A percentile compares a stretch with the other conserved stretches of the same genome.
Conservation (phyloP, 2,888 invertebrate species). For the Calliphora vomitoria region DNA sequence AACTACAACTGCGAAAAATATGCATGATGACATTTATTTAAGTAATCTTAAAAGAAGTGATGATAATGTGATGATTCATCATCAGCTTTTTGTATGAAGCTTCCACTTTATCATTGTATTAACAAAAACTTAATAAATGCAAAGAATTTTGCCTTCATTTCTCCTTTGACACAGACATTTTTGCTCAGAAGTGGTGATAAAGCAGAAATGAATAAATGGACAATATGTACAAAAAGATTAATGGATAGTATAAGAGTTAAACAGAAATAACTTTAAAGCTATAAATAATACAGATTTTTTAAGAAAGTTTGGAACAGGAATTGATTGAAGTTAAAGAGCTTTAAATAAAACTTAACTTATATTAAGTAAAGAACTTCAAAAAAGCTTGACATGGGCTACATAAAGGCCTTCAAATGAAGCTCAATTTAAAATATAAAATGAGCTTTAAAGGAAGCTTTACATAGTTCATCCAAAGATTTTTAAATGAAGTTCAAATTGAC, state of each 20-base stretch:
- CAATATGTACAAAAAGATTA: neutral
- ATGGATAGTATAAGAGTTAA: neutral
- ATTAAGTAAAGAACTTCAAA: too few relatives aligned
- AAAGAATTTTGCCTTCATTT: neutral
- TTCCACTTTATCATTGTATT: neutral
- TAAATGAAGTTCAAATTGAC: too few relatives aligned
- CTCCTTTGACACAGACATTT: neutral
- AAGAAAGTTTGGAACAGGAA: too few relatives aligned
- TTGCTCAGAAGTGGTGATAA: neutral
- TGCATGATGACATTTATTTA: constrained; percentile 14
- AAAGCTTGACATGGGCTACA: too few relatives aligned
- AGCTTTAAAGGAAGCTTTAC: too few relatives aligned
- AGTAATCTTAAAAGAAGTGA: neutral
- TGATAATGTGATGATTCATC: neutral
- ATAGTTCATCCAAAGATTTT: too few relatives aligned
- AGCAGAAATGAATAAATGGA: neutral
- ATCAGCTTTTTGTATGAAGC: neutral
- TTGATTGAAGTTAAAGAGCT: too few relatives aligned
- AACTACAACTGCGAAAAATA: constrained; percentile 1
- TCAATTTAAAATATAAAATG: too few relatives aligned
- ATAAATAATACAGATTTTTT: too few relatives aligned
- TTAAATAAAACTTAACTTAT: too few relatives aligned
- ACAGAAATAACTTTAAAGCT: too few relatives aligned
- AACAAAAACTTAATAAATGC: neutral
- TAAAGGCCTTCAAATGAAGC: too few relatives aligned